A percentile compares a stretch with the other conserved stretches of the same genome.
phyloP scores from a whole-genome alignment of 1,140 invertebrate species.

The Tachypleus tridentatus region DNA sequence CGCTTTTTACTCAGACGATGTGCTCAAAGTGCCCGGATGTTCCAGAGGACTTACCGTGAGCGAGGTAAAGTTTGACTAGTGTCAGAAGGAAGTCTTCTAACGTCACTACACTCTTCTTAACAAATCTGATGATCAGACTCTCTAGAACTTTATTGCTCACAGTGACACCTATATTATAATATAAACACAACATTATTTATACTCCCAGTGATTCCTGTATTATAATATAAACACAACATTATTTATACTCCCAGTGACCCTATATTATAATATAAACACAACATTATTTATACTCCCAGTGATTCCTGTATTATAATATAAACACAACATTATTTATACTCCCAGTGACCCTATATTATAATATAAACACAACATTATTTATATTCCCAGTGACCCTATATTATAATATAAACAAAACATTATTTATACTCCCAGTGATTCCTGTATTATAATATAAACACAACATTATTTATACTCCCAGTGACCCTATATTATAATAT shows the following conservation, averaged over 20 bases:
- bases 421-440: conserved; percentile 42
- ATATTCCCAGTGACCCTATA: conserved; percentile 36
- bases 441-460: conserved; percentile 12
- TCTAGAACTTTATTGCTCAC: conserved; percentile 62
- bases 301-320: conserved; percentile 28
- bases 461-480: conserved; percentile 34
- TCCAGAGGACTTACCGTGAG: conserved; percentile 45
- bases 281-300: conserved; percentile 38
- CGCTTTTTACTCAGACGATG: not conserved
- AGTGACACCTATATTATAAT: conserved; percentile 34
- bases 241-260: conserved; percentile 42
- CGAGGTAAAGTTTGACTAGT: conserved; percentile 53
- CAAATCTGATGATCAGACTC: conserved; percentile 52
- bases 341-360: conserved; percentile 39
- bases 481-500: conserved; percentile 35
- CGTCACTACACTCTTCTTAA: conserved; percentile 45
- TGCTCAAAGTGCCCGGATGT: not conserved
- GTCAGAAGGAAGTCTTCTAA: conserved; percentile 53
- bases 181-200: not conserved
- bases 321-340: conserved; percentile 26
- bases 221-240: not conserved
- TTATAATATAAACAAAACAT: not conserved
- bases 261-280: conserved; percentile 5
- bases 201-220: too few relatives aligned
- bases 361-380: not conserved